Evolutionary conservation across 2,888 invertebrate genomes (phyloP).

Genomic region (Lepidonotus clava): DNA sequence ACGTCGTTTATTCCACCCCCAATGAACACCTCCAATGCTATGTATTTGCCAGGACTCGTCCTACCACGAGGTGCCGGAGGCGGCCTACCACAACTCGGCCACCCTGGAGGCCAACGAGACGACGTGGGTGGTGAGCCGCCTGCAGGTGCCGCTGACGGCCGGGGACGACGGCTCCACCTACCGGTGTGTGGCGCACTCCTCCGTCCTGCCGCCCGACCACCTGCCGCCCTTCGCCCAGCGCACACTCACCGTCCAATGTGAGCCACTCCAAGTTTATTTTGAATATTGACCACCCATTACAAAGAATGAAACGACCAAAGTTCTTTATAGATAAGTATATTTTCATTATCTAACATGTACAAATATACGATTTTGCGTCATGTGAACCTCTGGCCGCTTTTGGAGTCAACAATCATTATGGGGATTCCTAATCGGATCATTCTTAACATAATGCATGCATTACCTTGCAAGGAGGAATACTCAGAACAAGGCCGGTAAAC

Average conservation of each 20-base stretch:
- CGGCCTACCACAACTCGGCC: not conserved
- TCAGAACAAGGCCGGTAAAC: too few relatives aligned
- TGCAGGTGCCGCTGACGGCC: conserved; percentile 40
- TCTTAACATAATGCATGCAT: too few relatives aligned
- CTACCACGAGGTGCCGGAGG: conserved; percentile 33
- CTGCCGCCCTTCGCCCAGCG: not conserved
- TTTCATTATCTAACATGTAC: too few relatives aligned
- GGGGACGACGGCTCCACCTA: conserved; percentile 51
- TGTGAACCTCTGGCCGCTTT: too few relatives aligned
- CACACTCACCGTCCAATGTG: conserved; percentile 48
- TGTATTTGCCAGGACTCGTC: not conserved
- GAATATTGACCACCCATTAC: too few relatives aligned
- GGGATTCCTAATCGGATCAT: too few relatives aligned
- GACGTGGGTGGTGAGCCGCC: conserved; percentile 7
- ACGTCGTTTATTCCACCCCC: too few relatives aligned
- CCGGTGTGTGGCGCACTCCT: conserved; percentile 39
- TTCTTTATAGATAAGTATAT: too few relatives aligned
- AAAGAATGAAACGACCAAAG: too few relatives aligned
- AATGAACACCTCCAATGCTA: not conserved
- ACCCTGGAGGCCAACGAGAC: conserved; percentile 46
- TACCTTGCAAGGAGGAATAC: too few relatives aligned
- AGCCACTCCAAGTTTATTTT: conserved; percentile 25
- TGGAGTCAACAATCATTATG: too few relatives aligned
- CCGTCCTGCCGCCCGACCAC: not conserved
- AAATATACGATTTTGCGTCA: too few relatives aligned